phyloP scores from a whole-genome alignment of 2,888 invertebrate genomes.

The Ormyrus thymus region DNA sequence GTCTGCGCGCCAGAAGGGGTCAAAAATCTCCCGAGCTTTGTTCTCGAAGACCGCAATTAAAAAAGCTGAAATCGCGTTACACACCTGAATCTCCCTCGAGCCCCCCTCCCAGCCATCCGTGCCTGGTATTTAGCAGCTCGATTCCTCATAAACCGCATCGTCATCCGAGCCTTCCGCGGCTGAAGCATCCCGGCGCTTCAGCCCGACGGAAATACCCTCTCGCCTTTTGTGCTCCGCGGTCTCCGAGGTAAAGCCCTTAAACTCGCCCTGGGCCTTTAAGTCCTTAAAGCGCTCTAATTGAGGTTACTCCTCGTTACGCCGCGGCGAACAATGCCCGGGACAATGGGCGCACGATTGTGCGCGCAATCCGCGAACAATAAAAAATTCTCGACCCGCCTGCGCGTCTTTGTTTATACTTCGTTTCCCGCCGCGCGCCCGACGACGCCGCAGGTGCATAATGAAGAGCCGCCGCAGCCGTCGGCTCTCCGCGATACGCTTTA shows the following conservation, averaged over 20 bases:
- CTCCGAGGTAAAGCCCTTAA: conserved; percentile 14
- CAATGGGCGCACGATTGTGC: conserved; percentile 66
- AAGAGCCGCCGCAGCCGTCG: conserved; percentile 59
- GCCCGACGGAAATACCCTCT: conserved; percentile 1
- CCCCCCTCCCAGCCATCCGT: too few species aligned
- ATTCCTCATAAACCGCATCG: too few species aligned
- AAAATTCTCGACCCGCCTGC: not conserved
- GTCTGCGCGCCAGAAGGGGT: too few species aligned
- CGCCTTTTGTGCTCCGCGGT: not conserved
- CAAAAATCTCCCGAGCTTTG: too few species aligned
- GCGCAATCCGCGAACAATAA: conserved; percentile 54
- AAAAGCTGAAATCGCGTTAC: too few species aligned
- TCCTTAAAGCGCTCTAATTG: conserved; percentile 74
- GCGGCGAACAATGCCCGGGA: conserved; percentile 56
- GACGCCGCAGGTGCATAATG: conserved; percentile 62
- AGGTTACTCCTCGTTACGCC: conserved; percentile 73
- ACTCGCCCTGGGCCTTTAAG: conserved; percentile 71
- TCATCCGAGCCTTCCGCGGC: too few species aligned
- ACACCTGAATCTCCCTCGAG: too few species aligned
- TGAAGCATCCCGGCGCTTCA: not conserved
- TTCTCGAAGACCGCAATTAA: too few species aligned
- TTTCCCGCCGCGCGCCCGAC: conserved; percentile 4
- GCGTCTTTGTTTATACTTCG: too few species aligned
- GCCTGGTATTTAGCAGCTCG: too few species aligned
- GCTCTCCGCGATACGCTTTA: not conserved